Percentiles rank a stretch among this genome's conserved stretches.
Evolutionary conservation across 2,797 vertebrate genomes (phyloP).

Genomic region (Diplodus sargus): DNA sequence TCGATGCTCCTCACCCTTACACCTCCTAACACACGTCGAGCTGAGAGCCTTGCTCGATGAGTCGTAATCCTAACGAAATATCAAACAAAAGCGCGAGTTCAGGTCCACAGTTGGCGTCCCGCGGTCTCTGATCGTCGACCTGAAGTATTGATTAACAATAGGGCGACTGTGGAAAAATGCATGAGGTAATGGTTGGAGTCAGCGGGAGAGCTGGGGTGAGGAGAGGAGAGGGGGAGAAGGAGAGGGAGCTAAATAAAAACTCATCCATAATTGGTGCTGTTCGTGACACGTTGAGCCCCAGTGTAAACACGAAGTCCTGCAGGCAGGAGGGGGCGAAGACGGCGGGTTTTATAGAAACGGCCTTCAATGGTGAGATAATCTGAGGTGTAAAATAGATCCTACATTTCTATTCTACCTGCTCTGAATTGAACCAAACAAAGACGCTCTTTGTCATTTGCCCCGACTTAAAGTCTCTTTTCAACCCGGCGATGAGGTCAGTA

Average conservation of each 20-base stretch:
- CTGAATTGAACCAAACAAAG: background rate
- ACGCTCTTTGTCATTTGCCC: background rate
- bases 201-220: constrained; percentile 16
- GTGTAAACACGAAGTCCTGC: constrained; percentile 49
- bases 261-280: constrained; percentile 71
- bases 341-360: constrained; percentile 24
- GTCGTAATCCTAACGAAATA: constrained; percentile 26
- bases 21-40: background rate
- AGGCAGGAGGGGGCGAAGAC: background rate
- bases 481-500: background rate
- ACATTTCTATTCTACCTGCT: background rate
- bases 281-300: constrained; percentile 37
- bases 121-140: background rate
- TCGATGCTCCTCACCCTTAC: background rate
- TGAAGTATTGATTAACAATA: constrained; percentile 57
- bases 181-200: constrained; percentile 53
- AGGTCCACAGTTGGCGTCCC: constrained; percentile 19
- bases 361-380: constrained; percentile 53
- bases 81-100: constrained; percentile 24
- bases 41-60: background rate
- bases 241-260: constrained; percentile 57
- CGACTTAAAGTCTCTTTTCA: constrained; percentile 9
- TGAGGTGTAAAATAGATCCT: background rate
- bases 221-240: background rate
- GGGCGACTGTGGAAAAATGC: constrained; percentile 42